Conservation (phyloP, 2,113 vertebrate species). For the Pterocles gutturalis region DNA sequence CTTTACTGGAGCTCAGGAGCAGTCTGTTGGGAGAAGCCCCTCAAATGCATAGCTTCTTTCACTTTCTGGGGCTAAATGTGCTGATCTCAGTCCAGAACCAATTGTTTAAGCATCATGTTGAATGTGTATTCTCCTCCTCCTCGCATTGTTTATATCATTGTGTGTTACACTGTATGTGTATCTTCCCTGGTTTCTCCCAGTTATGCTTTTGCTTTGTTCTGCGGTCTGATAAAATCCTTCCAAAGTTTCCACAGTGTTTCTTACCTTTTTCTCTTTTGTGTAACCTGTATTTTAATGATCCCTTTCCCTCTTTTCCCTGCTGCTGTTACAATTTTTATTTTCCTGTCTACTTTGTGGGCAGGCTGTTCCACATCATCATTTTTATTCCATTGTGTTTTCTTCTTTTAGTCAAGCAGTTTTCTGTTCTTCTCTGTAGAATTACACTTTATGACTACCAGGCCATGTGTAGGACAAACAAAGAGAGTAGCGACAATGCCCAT, state of each 20-base stretch:
- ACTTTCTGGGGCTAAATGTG: background rate
- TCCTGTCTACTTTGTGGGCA: background rate
- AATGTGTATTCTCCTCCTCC: background rate
- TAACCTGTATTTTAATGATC: background rate
- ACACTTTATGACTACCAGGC: slow-evolving; percentile 98
- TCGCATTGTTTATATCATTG: background rate
- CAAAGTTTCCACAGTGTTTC: background rate
- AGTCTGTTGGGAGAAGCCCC: background rate
- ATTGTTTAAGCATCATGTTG: background rate
- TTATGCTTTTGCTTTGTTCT: background rate
- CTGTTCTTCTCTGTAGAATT: slow-evolving; percentile 82
- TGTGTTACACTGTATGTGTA: background rate
- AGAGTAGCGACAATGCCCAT: slow-evolving; percentile 91
- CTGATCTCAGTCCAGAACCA: slow-evolving; percentile 14
- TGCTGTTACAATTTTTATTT: background rate
- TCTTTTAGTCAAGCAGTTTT: slow-evolving; percentile 71
- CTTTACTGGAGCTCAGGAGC: background rate
- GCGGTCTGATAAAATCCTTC: background rate
- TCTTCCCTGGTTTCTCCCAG: background rate
- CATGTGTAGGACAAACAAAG: slow-evolving; percentile 92
- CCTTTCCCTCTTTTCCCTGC: background rate
- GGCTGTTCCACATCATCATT: background rate
- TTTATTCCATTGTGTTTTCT: slow-evolving; percentile 21
- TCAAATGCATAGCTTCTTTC: slow-evolving; percentile 42
- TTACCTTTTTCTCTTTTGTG: background rate